Conservation (phyloP, 2,888 invertebrate species). For the Nasonovia ribisnigri region DNA sequence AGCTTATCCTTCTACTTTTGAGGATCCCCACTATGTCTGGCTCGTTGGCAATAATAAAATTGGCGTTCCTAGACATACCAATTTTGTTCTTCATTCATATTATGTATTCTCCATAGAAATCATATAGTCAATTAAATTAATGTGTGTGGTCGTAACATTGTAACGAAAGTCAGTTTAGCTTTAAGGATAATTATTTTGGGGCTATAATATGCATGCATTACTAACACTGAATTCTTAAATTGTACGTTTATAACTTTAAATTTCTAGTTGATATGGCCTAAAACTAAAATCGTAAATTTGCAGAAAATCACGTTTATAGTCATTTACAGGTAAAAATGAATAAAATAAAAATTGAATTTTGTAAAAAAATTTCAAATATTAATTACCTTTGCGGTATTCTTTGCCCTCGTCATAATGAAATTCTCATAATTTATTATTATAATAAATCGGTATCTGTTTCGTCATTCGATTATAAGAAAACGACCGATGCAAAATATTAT, state of each 20-base stretch:
- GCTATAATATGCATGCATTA: not conserved
- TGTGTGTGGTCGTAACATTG: not conserved
- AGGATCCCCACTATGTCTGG: no score
- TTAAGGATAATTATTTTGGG: not conserved
- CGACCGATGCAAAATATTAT: not conserved
- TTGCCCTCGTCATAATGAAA: not conserved
- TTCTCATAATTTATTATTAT: not conserved
- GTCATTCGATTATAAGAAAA: not conserved
- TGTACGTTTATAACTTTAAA: not conserved
- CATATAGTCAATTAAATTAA: not conserved
- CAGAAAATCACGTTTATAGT: not conserved
- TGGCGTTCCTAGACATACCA: no score
- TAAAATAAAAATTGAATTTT: not conserved
- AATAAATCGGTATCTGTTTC: not conserved
- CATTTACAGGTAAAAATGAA: not conserved
- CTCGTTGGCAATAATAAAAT: no score
- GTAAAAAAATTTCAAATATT: not conserved
- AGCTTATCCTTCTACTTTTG: no score
- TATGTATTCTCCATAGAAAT: no score
- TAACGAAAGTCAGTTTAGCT: not conserved
- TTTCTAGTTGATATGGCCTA: not conserved
- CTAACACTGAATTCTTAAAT: not conserved
- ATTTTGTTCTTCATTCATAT: no score
- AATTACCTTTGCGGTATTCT: no score
- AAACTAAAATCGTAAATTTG: not conserved